Base-by-base conservation (phyloP, 2,113 vertebrate genomes). In the Xerus inauris region DNA sequence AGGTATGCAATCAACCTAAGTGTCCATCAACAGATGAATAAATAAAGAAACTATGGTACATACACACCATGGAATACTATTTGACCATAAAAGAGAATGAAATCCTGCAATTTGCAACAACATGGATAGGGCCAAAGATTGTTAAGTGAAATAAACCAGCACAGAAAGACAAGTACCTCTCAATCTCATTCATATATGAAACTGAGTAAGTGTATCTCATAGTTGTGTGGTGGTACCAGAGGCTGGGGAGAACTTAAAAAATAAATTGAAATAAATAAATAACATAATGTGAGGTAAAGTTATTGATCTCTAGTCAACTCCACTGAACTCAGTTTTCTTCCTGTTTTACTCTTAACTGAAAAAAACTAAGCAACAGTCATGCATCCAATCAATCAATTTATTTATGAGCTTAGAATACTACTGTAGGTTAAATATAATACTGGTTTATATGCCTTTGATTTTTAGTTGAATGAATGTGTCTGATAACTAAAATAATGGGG, bases 381-480 rank as follows among this genome's bases (percentile, higher is more conserved):
- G 5, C 9, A 86, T 35, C 54, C 8, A 86, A 94, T 83, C 10
- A 92, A 64, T 30, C 26, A 38, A 1, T 42, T 91, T 82, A 88
- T 49, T 71, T 92, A 85, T 77, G 76, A 81, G 65, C 7, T n/a
- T 69, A 72, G n/a, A 87, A 35, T 86, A 64, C 6, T 81, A 6
- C 35, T 81, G 7, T 59, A 82, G 8, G 30, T 91, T 62, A 91
- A 89, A 87, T 77, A 62, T 62, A 93, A 85, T 30, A 81, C 0
- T n/a, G 89, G 12, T 0, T 84, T 80, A 83, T 57, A 67, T 83
- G 59, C 73, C 40, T 62, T 84, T 87, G 45, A 42, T 38, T 91
- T 94, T 93, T 93, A 75, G 12, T 67, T 79, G 42, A 85, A 82
- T 75, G 40, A 85, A 54, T 81, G 12, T 85, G 22, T 75, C 11